Conservation (phyloP, 2,888 invertebrate species). For the Eilema depressum region DNA sequence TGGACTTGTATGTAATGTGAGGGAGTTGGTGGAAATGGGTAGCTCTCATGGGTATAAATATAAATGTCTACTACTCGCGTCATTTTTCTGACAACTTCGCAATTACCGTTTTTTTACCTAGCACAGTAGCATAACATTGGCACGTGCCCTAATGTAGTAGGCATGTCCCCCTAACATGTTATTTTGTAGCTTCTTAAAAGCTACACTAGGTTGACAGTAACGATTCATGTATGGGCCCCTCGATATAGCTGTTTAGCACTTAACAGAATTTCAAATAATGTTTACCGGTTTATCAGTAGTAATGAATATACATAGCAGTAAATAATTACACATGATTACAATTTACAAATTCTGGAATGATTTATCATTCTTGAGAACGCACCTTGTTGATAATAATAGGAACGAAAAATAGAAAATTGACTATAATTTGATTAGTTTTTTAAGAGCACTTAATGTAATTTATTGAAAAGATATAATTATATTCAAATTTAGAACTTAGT, state of each 20-base stretch:
- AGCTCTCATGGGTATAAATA: neutral
- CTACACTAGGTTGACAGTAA: neutral
- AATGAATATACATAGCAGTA: constrained; percentile 49
- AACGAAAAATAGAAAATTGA: too few relatives aligned
- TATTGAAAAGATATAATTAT: too few relatives aligned
- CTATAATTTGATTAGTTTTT: too few relatives aligned
- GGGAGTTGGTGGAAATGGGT: neutral
- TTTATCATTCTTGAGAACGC: neutral
- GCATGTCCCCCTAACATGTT: too few relatives aligned
- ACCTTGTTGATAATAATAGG: neutral
- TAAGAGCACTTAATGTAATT: too few relatives aligned
- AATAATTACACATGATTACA: constrained; percentile 3
- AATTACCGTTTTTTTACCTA: neutral
- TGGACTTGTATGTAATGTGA: neutral
- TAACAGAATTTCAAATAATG: neutral
- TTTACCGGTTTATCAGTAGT: neutral
- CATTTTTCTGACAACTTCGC: neutral
- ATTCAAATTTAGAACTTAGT: neutral
- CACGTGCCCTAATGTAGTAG: neutral
- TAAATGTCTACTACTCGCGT: neutral
- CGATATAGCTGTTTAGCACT: constrained; percentile 15
- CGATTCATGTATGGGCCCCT: constrained; percentile 14
- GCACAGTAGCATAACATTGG: neutral
- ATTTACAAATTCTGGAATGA: neutral
- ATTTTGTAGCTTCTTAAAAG: too few relatives aligned